Percentiles rank a stretch among this genome's conserved stretches.
Conservation (phyloP, 1,140 invertebrate genomes). For the Antheraea mylitta region DNA sequence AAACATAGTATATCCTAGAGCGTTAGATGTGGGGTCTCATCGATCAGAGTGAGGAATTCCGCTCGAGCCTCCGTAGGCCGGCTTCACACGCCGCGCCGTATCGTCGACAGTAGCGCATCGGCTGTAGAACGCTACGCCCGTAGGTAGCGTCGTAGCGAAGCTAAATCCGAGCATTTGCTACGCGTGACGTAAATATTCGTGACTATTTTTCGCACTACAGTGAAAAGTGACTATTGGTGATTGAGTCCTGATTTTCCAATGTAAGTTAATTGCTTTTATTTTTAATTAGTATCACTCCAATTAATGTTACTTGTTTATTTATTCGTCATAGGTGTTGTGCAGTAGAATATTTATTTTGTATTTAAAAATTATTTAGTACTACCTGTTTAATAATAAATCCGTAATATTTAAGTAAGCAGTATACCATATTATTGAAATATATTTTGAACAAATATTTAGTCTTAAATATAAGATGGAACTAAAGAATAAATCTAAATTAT, state of each 20-base stretch:
- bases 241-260: neutral
- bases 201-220: neutral
- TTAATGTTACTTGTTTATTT: neutral
- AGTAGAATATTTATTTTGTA: too few species aligned
- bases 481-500: too few species aligned
- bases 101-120: slow-evolving; percentile 35
- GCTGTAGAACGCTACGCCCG: slow-evolving; percentile 35
- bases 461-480: too few species aligned
- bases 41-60: slow-evolving; percentile 53
- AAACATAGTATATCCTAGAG: slow-evolving; percentile 31
- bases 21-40: slow-evolving; percentile 44
- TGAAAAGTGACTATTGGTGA: slow-evolving; percentile 9
- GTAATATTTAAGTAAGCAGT: too few species aligned
- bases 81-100: slow-evolving; percentile 33
- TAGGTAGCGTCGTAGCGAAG: slow-evolving; percentile 7
- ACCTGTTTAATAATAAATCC: too few species aligned
- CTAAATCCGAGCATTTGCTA: neutral
- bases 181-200: neutral
- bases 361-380: too few species aligned
- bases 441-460: too few species aligned
- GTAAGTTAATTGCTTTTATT: slow-evolving; percentile 4
- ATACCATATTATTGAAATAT: too few species aligned
- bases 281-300: neutral
- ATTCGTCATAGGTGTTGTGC: too few species aligned
- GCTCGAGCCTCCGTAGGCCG: slow-evolving; percentile 49